These are phyloP conservation scores for Centrocercus urophasianus DNA, from an alignment of 2,113 vertebrate genomes.

Conservation along the genomic window DNA sequence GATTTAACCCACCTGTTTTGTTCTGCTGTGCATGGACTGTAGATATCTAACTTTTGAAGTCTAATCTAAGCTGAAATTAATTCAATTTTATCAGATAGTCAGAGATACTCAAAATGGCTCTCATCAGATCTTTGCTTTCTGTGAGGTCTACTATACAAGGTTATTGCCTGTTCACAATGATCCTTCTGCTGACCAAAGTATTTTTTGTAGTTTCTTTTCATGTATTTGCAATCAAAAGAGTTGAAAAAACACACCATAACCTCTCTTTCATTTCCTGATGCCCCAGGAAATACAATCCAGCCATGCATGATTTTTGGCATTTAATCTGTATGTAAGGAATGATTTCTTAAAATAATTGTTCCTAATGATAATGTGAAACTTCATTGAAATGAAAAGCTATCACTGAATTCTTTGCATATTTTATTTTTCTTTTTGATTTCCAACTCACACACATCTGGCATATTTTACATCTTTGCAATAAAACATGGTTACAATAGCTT, in stretches of 20 bases:
- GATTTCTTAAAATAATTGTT: constrained; percentile 15
- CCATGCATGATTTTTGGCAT: background rate
- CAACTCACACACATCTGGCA: constrained; percentile 96
- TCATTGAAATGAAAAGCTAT: constrained; percentile 75
- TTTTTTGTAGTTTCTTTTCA: background rate
- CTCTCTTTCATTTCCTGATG: background rate
- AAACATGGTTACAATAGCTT: constrained; percentile 99
- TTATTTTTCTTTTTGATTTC: constrained; percentile 94
- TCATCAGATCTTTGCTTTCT: background rate
- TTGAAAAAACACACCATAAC: background rate
- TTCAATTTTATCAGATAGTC: background rate
- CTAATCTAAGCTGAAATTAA: background rate
- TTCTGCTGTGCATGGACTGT: background rate
- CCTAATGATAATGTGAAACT: background rate
- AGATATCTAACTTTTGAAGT: background rate
- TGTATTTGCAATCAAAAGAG: background rate
- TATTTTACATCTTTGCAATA: constrained; percentile 99
- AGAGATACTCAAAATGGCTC: background rate
- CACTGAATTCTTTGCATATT: constrained; percentile 98
- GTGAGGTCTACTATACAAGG: background rate
- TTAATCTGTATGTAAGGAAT: background rate
- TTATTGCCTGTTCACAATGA: background rate
- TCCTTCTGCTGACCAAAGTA: background rate
- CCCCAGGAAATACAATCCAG: background rate
- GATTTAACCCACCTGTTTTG: background rate